These are phyloP conservation scores for Thryonomys swinderianus DNA, from an alignment of 2,113 vertebrate species.

Conservation along the genomic window DNA sequence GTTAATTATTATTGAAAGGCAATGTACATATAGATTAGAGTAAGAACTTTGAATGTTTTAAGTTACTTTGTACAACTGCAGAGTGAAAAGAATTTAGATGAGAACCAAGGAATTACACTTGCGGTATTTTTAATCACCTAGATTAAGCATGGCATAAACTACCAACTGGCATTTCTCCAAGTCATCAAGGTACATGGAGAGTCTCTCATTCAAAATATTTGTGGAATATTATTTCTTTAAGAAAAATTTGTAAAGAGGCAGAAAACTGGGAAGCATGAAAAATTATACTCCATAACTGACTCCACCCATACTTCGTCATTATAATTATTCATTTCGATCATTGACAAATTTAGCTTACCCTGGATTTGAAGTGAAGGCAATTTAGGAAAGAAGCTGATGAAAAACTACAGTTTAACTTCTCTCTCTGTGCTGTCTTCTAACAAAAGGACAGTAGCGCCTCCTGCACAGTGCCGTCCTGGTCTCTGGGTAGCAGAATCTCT, in stretches of 20 bases:
- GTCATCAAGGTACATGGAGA: conserved; percentile 71
- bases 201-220: conserved; percentile 75
- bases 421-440: conserved; percentile 83
- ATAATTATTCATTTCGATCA: conserved; percentile 87
- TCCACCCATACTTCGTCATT: conserved; percentile 81
- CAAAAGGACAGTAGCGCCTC: conserved; percentile 81
- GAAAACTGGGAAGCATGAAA: conserved; percentile 82
- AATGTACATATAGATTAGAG: conserved; percentile 52
- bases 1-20: conserved; percentile 65
- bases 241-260: conserved; percentile 54
- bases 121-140: conserved; percentile 68
- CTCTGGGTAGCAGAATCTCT: conserved; percentile 84
- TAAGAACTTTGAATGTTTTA: conserved; percentile 75
- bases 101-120: conserved; percentile 76
- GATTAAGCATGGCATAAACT: conserved; percentile 76
- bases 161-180: conserved; percentile 73
- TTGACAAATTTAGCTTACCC: conserved; percentile 88
- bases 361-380: conserved; percentile 89
- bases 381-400: conserved; percentile 84
- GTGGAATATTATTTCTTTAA: conserved; percentile 79
- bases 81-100: conserved; percentile 70
- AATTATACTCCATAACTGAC: conserved; percentile 82
- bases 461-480: conserved; percentile 82
- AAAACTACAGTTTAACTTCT: conserved; percentile 84
- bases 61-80: conserved; percentile 67